These are phyloP conservation scores for Drosophila sturtevanti DNA, from an alignment of 1,140 invertebrate species.

Conservation along the genomic window DNA sequence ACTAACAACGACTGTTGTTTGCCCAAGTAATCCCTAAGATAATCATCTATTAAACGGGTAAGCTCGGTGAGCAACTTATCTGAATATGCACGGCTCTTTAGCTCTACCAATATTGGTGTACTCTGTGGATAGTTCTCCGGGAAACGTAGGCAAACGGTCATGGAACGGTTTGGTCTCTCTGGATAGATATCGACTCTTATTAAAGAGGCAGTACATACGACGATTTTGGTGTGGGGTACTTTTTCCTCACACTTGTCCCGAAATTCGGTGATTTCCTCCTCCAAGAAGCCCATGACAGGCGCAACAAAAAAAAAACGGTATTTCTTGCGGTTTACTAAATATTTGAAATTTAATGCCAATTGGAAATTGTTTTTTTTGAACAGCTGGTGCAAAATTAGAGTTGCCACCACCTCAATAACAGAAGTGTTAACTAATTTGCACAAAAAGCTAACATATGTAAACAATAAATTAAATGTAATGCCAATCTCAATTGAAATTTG, in stretches of 20 bases:
- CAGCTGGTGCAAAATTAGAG: conserved; percentile 25
- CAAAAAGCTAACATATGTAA: not conserved
- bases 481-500: not conserved
- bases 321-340: not conserved
- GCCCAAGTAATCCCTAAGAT: conserved; percentile 85
- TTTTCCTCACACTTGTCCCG: conserved; percentile 86
- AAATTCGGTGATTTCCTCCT: conserved; percentile 87
- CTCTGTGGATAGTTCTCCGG: conserved; percentile 85
- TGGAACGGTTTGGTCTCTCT: conserved; percentile 85
- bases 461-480: not conserved
- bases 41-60: conserved; percentile 87
- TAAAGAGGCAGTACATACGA: conserved; percentile 85
- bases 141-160: conserved; percentile 88
- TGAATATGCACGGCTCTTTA: conserved; percentile 89
- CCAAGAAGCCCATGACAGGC: conserved; percentile 85
- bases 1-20: conserved; percentile 85
- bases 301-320: not conserved
- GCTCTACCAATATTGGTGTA: conserved; percentile 86
- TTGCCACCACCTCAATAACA: not conserved
- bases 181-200: conserved; percentile 86
- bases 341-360: conserved; percentile 18
- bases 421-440: not conserved
- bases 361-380: conserved; percentile 37
- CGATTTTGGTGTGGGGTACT: conserved; percentile 85
- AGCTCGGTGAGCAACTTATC: conserved; percentile 86